A percentile compares a stretch with the other conserved stretches of the same genome.
phyloP scores from a whole-genome alignment of 2,888 invertebrate species.

The Cremastinae sp. region DNA sequence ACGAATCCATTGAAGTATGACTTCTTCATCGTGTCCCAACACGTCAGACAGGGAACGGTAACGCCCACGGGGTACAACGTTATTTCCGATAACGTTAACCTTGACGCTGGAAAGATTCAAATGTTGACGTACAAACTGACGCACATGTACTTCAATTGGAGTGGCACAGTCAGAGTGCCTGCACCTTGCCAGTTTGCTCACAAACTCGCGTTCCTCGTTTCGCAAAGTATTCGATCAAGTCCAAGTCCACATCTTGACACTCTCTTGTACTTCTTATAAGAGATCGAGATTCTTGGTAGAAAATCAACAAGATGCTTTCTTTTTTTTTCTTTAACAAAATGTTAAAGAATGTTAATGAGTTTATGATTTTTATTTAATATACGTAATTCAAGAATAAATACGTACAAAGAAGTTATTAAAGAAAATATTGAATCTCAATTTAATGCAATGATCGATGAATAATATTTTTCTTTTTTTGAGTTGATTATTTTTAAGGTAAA shows the following conservation, averaged over 20 bases:
- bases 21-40: constrained; percentile 94
- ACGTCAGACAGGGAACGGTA: constrained; percentile 93
- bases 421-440: too few relatives aligned
- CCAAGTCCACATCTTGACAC: constrained; percentile 84
- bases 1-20: constrained; percentile 91
- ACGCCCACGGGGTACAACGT: constrained; percentile 95
- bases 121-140: constrained; percentile 93
- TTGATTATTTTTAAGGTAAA: too few relatives aligned
- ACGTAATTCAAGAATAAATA: too few relatives aligned
- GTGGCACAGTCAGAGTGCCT: constrained; percentile 88
- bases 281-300: neutral
- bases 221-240: constrained; percentile 88
- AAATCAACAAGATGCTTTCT: too few relatives aligned
- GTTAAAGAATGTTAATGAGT: neutral
- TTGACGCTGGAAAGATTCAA: constrained; percentile 89
- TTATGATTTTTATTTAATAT: too few relatives aligned
- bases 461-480: too few relatives aligned
- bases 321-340: neutral
- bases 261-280: constrained; percentile 87
- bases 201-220: constrained; percentile 93
- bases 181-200: constrained; percentile 97
- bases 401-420: too few relatives aligned
- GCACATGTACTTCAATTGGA: constrained; percentile 97
- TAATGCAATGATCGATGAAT: too few relatives aligned
- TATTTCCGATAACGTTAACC: constrained; percentile 86